Conservation (phyloP, 2,888 invertebrate genomes). For the Cheiracanthium punctorium region DNA sequence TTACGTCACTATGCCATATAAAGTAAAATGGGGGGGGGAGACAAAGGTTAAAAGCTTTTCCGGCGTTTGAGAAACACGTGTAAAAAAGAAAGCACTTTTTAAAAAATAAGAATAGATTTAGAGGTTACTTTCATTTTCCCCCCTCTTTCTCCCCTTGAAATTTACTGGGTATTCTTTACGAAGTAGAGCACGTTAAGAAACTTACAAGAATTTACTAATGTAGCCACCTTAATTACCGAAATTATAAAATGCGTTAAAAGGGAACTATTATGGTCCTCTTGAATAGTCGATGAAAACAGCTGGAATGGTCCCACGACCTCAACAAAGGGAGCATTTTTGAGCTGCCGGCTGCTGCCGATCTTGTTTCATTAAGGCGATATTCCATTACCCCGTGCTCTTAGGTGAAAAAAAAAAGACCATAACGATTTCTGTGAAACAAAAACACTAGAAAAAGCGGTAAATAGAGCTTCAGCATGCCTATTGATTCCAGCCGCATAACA, state of each 20-base stretch:
- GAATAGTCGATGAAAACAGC: background rate
- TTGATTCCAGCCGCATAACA: slow-evolving; percentile 45
- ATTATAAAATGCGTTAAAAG: slow-evolving; percentile 52
- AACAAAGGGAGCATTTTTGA: slow-evolving; percentile 30
- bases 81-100: too few species aligned
- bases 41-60: too few species aligned
- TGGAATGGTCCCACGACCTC: slow-evolving; percentile 47
- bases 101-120: too few species aligned
- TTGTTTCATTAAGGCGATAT: slow-evolving; percentile 41
- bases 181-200: background rate
- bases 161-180: too few species aligned
- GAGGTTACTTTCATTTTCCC: too few species aligned
- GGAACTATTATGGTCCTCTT: background rate
- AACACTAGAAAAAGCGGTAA: slow-evolving; percentile 25
- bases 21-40: too few species aligned
- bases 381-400: slow-evolving; percentile 47
- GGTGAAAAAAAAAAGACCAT: slow-evolving; percentile 20
- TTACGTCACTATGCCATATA: too few species aligned
- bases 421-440: slow-evolving; percentile 38
- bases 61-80: too few species aligned
- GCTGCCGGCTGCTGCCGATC: slow-evolving; percentile 11
- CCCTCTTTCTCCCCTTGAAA: too few species aligned
- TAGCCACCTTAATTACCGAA: slow-evolving; percentile 32
- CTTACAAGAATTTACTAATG: background rate
- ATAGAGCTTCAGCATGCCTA: slow-evolving; percentile 28